Base-by-base conservation (phyloP, 2,888 invertebrate genomes). In the Pardosa pseudoannulata region DNA sequence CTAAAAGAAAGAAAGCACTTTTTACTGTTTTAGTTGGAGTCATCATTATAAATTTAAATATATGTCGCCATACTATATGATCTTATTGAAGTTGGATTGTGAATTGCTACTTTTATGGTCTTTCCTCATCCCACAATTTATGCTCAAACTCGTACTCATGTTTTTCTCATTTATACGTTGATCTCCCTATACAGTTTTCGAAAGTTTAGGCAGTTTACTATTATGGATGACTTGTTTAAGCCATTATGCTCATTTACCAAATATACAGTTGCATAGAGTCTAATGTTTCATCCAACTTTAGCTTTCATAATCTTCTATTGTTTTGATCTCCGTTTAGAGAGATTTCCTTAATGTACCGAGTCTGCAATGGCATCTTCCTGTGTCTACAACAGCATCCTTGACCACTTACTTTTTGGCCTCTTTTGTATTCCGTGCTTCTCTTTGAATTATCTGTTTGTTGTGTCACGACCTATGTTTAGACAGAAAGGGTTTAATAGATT, bases 291-390 rank as follows among this genome's bases (percentile, higher is more conserved):
- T 23, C 1, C 16, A 16, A 16, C 16, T n/a, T n/a, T 46, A 16
- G 16, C 56, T 56, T 56, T 56, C 56, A 56, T 23, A 56, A 56
- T 56, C 56, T 5, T 56, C 23, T 23, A 56, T 56, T 56, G 56
- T 56, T 56, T 23, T 23, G 23, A 6, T 0, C 36, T 36, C 23
- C 5, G 16, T 56, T 56, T 23, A 1, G 0, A 56, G 23, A 2
- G n/a, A 23, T 23, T 56, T 56, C 56, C 23, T n/a, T 13, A 9
- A 46, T 2, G 41, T 13, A 46, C 9, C 16, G 16, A 16, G 41
- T 56, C 23, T 11, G 23, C 56, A 56, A 23, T 5, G 23, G 56
- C 56, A 56, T 56, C 23, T 5, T 5, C 6, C 5, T 36, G 36
- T 36, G 36, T 36, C 9, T 36, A 36, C 36, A 36, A 36, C 36